These are phyloP conservation scores for Holothuria glaberrima DNA, from an alignment of 35 echinoderm and acorn worm species.

Conservation along the genomic window DNA sequence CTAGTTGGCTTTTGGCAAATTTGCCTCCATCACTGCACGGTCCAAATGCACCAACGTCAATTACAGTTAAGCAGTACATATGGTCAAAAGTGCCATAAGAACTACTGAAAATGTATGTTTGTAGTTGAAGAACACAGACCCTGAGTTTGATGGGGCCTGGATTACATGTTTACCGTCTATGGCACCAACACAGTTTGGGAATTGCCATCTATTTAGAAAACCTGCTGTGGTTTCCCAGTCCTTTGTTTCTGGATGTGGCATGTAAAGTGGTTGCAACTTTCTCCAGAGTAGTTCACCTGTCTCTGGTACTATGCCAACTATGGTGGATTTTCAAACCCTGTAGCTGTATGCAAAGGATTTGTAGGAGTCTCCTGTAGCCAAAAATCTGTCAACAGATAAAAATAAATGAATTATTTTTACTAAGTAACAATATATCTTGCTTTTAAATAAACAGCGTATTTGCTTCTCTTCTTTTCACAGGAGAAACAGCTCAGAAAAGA, in stretches of 20 bases:
- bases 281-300: slow-evolving; percentile 14
- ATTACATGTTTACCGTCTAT: slow-evolving; percentile 76
- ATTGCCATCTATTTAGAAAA: slow-evolving; percentile 56
- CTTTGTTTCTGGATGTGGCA: slow-evolving; percentile 10
- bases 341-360: not conserved
- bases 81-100: slow-evolving; percentile 67
- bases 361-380: too few species aligned
- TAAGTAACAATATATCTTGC: too few species aligned
- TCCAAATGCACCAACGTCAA: slow-evolving; percentile 70
- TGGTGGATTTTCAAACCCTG: slow-evolving; percentile 19
- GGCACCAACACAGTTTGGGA: slow-evolving; percentile 69
- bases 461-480: too few species aligned
- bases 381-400: too few species aligned
- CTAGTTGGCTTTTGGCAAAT: slow-evolving; percentile 7
- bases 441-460: too few species aligned
- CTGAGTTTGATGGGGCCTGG: slow-evolving; percentile 61
- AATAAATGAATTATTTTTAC: too few species aligned
- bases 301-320: slow-evolving; percentile 28
- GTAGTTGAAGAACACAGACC: slow-evolving; percentile 65
- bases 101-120: slow-evolving; percentile 67
- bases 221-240: slow-evolving; percentile 57
- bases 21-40: slow-evolving; percentile 56
- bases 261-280: slow-evolving; percentile 27
- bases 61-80: slow-evolving; percentile 33
- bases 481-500: too few species aligned